Evolutionary conservation across 2,888 invertebrate species (phyloP).

Genomic region (Cantharis flavilabris): DNA sequence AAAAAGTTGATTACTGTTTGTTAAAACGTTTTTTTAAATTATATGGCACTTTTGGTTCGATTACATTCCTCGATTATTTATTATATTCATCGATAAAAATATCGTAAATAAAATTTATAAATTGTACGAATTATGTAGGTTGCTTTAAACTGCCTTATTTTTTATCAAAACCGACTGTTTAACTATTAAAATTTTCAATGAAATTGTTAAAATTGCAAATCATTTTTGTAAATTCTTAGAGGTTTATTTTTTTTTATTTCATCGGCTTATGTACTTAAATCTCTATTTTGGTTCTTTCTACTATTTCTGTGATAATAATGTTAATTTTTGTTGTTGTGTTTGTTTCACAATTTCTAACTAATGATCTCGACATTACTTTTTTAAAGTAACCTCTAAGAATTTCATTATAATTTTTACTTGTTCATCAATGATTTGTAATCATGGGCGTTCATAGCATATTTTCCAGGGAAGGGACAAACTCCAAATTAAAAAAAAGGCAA

Average conservation of each 20-base stretch:
- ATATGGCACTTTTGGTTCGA: neutral
- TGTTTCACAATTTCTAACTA: neutral
- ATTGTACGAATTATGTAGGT: neutral
- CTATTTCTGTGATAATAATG: neutral
- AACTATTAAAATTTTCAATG: neutral
- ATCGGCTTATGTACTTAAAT: neutral
- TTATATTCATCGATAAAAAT: neutral
- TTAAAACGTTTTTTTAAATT: neutral
- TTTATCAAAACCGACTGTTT: neutral
- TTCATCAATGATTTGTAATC: neutral
- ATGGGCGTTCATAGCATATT: neutral
- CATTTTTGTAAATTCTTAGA: neutral
- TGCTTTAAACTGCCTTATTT: neutral
- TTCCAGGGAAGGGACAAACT: neutral
- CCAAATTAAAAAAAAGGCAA: neutral
- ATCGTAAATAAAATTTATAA: neutral
- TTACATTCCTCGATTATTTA: neutral
- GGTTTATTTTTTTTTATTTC: neutral
- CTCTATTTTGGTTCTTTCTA: neutral
- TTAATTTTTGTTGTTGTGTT: neutral
- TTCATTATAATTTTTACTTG: neutral
- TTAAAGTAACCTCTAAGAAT: neutral
- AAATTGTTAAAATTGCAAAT: neutral
- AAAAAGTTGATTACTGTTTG: neutral
- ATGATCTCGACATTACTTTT: neutral